Conservation (phyloP, 2,113 vertebrate genomes). For the Petromus typicus region DNA sequence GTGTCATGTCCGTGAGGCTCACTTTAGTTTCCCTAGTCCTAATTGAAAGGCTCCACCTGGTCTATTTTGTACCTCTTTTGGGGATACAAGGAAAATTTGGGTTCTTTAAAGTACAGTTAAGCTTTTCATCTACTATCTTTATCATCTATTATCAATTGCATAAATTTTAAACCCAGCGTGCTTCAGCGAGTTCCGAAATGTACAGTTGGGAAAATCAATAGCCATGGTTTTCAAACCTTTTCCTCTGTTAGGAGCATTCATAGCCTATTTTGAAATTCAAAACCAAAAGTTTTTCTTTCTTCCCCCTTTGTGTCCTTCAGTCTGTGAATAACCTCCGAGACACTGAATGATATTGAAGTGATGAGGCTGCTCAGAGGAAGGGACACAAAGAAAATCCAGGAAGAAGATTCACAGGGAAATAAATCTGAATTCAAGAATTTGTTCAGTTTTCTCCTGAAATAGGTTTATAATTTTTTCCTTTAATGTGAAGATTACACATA, state of each 20-base stretch:
- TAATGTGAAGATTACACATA: neutral
- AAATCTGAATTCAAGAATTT: neutral
- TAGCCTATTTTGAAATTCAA: conserved; percentile 58
- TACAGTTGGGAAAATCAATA: conserved; percentile 36
- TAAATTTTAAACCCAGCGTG: conserved; percentile 56
- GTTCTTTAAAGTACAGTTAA: conserved; percentile 50
- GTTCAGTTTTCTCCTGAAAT: conserved; percentile 1
- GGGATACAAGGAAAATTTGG: conserved; percentile 28
- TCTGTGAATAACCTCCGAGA: neutral
- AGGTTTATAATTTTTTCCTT: conserved; percentile 1
- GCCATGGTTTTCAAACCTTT: conserved; percentile 50
- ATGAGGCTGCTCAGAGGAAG: neutral
- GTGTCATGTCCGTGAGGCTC: neutral
- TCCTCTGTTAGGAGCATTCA: neutral
- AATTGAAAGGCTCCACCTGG: conserved; percentile 26
- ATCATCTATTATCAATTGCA: conserved; percentile 55
- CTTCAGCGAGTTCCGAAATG: conserved; percentile 55
- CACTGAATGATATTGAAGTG: conserved; percentile 11
- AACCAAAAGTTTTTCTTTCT: conserved; percentile 12
- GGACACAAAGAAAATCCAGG: conserved; percentile 2
- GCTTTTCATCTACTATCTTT: conserved; percentile 18
- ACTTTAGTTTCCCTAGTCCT: conserved; percentile 27
- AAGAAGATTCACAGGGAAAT: neutral
- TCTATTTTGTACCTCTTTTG: conserved; percentile 33
- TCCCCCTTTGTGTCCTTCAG: neutral